A percentile compares a stretch with the other conserved stretches of the same genome.
These are phyloP conservation scores for Microcebus jonahi DNA, from an alignment of 2,113 vertebrate species.

Conservation along the genomic window DNA sequence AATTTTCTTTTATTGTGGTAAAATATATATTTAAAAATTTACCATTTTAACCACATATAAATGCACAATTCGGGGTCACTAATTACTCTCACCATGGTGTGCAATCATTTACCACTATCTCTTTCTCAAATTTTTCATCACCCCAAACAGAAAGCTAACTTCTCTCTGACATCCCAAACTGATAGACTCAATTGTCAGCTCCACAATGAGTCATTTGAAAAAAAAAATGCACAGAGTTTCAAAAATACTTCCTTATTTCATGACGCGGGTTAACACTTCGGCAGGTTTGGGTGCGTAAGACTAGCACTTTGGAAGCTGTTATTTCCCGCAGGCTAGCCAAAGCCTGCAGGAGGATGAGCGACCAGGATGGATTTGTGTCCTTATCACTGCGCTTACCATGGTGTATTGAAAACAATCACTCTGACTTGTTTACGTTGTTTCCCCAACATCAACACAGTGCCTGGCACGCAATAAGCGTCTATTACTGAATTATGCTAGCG, in stretches of 20 bases:
- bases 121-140: not conserved
- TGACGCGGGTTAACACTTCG: not conserved
- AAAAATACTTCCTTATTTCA: not conserved
- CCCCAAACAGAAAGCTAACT: not conserved
- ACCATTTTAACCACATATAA: not conserved
- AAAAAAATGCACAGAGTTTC: not conserved
- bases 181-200: not conserved
- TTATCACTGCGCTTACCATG: not conserved
- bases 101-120: not conserved
- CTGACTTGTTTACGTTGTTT: not conserved
- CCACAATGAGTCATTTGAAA: conserved; percentile 24
- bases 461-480: not conserved
- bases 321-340: not conserved
- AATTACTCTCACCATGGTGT: not conserved
- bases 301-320: not conserved
- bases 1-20: not conserved
- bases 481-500: not conserved
- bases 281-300: not conserved
- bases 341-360: not conserved
- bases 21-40: not conserved
- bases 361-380: not conserved
- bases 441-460: not conserved
- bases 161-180: not conserved
- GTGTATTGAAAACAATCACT: not conserved
- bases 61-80: not conserved